Conservation (phyloP, 2,113 vertebrate species). For the Hippolais icterina region DNA sequence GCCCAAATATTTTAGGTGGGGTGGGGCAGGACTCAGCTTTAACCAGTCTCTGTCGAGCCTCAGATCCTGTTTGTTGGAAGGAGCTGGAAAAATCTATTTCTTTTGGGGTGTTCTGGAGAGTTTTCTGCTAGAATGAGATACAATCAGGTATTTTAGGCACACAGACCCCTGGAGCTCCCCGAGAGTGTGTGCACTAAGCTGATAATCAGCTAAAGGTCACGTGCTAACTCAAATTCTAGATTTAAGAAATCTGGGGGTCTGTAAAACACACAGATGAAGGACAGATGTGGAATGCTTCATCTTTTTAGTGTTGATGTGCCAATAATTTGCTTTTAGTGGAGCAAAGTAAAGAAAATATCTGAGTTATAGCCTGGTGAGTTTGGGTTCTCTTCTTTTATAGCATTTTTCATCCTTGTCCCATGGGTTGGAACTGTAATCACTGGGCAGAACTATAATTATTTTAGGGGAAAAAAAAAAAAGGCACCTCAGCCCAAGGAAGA, state of each 20-base stretch:
- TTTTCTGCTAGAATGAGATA: not conserved
- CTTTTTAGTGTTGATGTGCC: not conserved
- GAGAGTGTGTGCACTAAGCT: not conserved
- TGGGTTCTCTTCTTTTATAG: not conserved
- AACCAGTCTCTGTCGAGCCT: not conserved
- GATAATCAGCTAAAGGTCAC: not conserved
- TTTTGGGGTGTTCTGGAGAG: not conserved
- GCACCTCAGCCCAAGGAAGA: not conserved
- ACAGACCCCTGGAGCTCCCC: not conserved
- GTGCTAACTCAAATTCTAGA: not conserved
- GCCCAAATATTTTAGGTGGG: not conserved
- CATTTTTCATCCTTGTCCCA: not conserved
- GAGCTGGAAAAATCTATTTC: not conserved
- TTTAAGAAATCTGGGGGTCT: not conserved
- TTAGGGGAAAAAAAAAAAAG: fast-evolving
- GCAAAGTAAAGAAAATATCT: not conserved
- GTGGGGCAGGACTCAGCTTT: not conserved
- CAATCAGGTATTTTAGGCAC: not conserved
- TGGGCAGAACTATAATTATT: not conserved
- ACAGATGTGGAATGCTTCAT: not conserved
- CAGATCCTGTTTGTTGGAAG: not conserved
- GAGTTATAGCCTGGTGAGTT: not conserved
- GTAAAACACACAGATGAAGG: not conserved
- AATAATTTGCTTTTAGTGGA: not conserved
- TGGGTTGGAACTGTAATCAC: not conserved